Conservation (phyloP, 2,888 invertebrate species). For the Alviniconcha strummeri region DNA sequence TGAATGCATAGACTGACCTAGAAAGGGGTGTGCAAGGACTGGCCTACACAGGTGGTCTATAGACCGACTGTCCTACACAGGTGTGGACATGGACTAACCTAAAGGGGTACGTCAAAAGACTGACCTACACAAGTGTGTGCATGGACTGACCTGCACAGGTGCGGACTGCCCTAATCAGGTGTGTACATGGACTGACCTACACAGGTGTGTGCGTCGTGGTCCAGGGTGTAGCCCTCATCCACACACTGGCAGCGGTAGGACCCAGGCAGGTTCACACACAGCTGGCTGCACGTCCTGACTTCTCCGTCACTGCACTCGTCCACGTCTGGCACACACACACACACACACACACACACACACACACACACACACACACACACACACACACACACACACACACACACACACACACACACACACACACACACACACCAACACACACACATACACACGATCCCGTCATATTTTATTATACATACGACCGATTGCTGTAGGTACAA, state of each 20-base stretch:
- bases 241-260: constrained; percentile 53
- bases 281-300: constrained; percentile 41
- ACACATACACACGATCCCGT: not conserved
- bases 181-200: constrained; percentile 43
- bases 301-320: constrained; percentile 34
- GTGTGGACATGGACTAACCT: too few species aligned
- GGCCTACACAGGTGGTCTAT: too few species aligned
- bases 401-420: constrained; percentile 11
- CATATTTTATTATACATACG: too few species aligned
- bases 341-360: too few species aligned
- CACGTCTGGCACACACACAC: constrained; percentile 32
- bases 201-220: constrained; percentile 48
- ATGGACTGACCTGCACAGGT: constrained; percentile 21
- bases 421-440: not conserved
- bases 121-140: constrained; percentile 52
- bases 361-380: too few species aligned
- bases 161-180: too few species aligned
- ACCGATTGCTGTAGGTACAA: not conserved
- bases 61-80: too few species aligned
- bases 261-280: constrained; percentile 54
- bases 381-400: too few species aligned
- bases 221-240: constrained; percentile 45
- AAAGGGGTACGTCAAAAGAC: not conserved
- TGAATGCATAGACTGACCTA: too few species aligned
- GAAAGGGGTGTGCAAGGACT: too few species aligned